phyloP scores from a whole-genome alignment of 1,140 invertebrate genomes.

The Pemphigus obesinymphae region DNA sequence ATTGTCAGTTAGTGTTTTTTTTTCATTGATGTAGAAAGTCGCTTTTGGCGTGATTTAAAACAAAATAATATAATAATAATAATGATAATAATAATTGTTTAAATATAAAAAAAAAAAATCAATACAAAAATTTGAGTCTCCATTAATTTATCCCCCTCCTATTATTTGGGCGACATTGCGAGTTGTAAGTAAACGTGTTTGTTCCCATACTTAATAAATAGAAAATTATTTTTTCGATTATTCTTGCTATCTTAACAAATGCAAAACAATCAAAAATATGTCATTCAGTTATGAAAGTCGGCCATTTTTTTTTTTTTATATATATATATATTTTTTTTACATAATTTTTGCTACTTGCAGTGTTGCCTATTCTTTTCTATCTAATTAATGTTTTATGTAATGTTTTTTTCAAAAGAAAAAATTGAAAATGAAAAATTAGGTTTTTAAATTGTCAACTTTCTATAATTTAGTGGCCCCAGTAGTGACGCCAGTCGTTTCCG shows the following conservation, averaged over 20 bases:
- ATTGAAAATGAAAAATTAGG: constrained; percentile 22
- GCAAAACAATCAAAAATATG: not conserved
- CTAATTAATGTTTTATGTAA: not conserved
- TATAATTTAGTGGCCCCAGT: constrained; percentile 39
- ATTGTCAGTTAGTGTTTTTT: constrained; percentile 41
- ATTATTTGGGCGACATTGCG: constrained; percentile 42
- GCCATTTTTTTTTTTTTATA: constrained; percentile 43
- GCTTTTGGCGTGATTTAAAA: constrained; percentile 39
- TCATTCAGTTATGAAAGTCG: constrained; percentile 41
- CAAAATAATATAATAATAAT: constrained; percentile 38
- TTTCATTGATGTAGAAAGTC: constrained; percentile 39
- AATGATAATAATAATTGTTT: constrained; percentile 39
- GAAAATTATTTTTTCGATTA: not conserved
- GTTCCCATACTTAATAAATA: constrained; percentile 1
- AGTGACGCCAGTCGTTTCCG: constrained; percentile 36
- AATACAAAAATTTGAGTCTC: constrained; percentile 21
- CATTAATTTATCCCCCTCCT: constrained; percentile 30
- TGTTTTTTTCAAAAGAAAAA: constrained; percentile 1
- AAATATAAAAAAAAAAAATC: constrained; percentile 35
- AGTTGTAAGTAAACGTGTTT: constrained; percentile 28
- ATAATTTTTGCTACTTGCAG: constrained; percentile 47
- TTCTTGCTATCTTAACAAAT: not conserved
- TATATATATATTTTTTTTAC: constrained; percentile 27
- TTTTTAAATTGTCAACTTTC: constrained; percentile 38
- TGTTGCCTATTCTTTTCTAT: constrained; percentile 46